phyloP scores from a whole-genome alignment of 1,140 invertebrate species.

The Drosophila eugracilis region DNA sequence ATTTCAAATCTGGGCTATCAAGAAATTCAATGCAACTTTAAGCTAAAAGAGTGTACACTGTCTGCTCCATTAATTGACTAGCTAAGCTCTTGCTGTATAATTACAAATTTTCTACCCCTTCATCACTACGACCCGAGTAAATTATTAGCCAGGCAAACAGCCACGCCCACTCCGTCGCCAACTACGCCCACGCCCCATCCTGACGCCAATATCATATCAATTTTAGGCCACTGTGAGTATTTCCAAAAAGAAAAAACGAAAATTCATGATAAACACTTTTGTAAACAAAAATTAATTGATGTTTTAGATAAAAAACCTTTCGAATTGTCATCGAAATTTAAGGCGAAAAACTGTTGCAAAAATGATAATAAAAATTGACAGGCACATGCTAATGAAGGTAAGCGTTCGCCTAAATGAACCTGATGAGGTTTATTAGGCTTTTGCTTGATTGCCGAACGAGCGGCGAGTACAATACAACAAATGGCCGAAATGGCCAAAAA shows the following conservation, averaged over 20 bases:
- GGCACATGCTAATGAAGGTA: conserved; percentile 58
- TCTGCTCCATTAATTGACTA: conserved; percentile 10
- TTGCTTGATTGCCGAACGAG: conserved; percentile 42
- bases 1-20: not conserved
- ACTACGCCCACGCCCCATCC: conserved; percentile 8
- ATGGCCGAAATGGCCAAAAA: conserved; percentile 38
- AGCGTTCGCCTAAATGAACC: conserved; percentile 44
- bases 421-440: conserved; percentile 61
- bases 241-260: not conserved
- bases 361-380: conserved; percentile 53
- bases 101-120: conserved; percentile 3
- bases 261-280: conserved; percentile 31
- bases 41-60: conserved; percentile 6
- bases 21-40: too few species aligned
- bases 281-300: conserved; percentile 44
- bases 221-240: conserved; percentile 5
- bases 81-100: conserved; percentile 7
- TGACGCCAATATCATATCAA: conserved; percentile 8
- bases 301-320: conserved; percentile 17
- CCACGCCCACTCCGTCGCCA: conserved; percentile 24
- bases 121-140: conserved; percentile 6
- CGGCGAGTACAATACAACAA: conserved; percentile 13
- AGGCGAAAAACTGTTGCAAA: conserved; percentile 53
- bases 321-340: conserved; percentile 47
- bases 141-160: conserved; percentile 19